Percentiles rank a stretch among this genome's conserved stretches.
These are phyloP conservation scores for Cephus sareptanus DNA, from an alignment of 2,888 invertebrate species.

Conservation along the genomic window DNA sequence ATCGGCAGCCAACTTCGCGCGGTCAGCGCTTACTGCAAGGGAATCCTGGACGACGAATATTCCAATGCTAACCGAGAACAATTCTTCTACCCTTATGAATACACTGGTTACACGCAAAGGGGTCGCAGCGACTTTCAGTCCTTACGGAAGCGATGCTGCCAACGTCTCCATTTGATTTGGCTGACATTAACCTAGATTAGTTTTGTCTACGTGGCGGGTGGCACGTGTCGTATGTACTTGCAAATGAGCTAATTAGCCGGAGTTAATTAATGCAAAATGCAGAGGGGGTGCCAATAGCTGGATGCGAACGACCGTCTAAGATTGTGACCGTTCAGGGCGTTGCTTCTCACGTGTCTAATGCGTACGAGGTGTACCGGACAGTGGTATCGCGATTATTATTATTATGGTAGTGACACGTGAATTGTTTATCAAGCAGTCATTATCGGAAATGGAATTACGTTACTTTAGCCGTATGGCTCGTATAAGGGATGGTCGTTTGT, in stretches of 20 bases:
- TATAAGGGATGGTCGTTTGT: neutral
- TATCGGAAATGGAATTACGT: neutral
- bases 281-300: slow-evolving; percentile 15
- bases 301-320: neutral
- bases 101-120: neutral
- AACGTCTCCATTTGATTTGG: neutral
- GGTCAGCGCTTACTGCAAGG: neutral
- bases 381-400: neutral
- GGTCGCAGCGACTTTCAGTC: neutral
- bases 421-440: neutral
- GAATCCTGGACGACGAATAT: neutral
- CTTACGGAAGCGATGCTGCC: neutral
- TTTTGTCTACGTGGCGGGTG: slow-evolving; percentile 7
- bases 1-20: neutral
- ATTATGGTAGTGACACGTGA: neutral
- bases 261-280: slow-evolving; percentile 1
- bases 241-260: slow-evolving; percentile 11
- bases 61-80: neutral
- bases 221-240: slow-evolving; percentile 11
- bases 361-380: neutral
- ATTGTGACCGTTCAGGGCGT: neutral
- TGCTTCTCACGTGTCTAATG: neutral
- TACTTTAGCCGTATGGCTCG: neutral
- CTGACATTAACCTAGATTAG: slow-evolving; percentile 19
- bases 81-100: neutral